Base-by-base conservation (phyloP, 2,888 invertebrate species). In the Rhagonycha lutea region DNA sequence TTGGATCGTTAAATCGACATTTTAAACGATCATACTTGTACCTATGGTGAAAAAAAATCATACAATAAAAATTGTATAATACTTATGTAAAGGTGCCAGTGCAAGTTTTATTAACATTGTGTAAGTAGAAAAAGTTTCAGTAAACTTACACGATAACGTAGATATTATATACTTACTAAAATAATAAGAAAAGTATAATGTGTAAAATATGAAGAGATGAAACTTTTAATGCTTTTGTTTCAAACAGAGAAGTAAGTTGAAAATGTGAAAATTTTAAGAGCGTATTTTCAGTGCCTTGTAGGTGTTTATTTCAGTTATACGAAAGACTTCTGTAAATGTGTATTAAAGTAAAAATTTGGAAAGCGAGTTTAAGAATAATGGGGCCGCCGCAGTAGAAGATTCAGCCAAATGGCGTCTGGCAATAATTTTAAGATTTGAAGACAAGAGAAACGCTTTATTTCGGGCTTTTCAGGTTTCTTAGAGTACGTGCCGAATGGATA, bases 341-440 rank as follows among this genome's bases (percentile, higher is more conserved):
- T 61, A 62, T 68, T 72, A 61, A 68, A 68, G 73, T 69, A 62
- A 69, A 73, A 73, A 62, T 73, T 73, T 73, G 62, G 73, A 73
- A 73, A 68, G 63, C 69, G 69, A 68, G 73, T 73, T 73, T 69
- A 69, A 73, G 74, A 74, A 69, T 70, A 74, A 74, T 74, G 70
- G 74, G 70, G 26, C 70, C 32, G 61, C 28, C 14, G 70, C 69
- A 70, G 72, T 71, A 72, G 75, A 74, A 74, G 70, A 72, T 77
- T 69, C 72, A 71, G 69, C 69, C 74, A 78, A 78, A 78, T 76
- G 76, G 78, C 70, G 73, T 72, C 67, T 74, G 67, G 77, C 68
- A 72, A 77, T 75, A 75, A 78, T 78, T 78, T 78, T 78, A 69
- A 78, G 78, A 76, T 73, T 76, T 78, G 74, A 76, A 76, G 76